phyloP scores from a whole-genome alignment of 2,113 vertebrate species.

The Centropus unirufus region DNA sequence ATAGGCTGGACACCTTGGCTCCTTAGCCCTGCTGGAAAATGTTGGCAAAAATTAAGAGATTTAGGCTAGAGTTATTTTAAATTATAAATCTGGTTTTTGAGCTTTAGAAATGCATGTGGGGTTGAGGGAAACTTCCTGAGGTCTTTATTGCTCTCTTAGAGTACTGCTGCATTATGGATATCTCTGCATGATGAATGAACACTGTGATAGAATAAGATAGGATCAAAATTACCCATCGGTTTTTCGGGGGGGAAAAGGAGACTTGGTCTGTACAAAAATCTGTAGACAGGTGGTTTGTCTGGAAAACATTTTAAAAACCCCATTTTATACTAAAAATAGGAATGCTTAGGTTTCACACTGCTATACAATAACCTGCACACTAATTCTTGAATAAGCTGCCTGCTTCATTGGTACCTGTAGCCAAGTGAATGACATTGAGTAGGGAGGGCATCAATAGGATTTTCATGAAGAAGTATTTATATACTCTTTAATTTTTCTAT shows the following conservation, averaged over 20 bases:
- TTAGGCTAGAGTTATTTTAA: background rate
- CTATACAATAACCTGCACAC: background rate
- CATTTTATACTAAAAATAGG: background rate
- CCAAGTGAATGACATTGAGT: background rate
- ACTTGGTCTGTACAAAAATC: background rate
- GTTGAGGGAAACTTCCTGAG: background rate
- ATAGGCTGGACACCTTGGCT: background rate
- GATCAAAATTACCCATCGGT: background rate
- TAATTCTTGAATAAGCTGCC: background rate
- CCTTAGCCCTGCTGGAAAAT: background rate
- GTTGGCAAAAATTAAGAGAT: background rate
- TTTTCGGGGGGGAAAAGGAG: slow-evolving; percentile 1
- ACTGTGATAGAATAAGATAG: background rate
- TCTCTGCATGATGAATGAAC: background rate
- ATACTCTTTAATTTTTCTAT: background rate
- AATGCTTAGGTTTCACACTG: background rate
- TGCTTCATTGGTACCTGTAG: background rate
- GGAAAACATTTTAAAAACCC: background rate
- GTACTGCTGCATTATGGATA: background rate
- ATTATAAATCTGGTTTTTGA: background rate
- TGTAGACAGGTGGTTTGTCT: background rate
- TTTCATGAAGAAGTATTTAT: background rate
- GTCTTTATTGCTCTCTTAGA: background rate
- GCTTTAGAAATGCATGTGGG: background rate
- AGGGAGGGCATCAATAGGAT: background rate